A percentile compares a stretch with the other conserved stretches of the same genome.
Conservation (phyloP, 2,888 invertebrate species). For the Dorcus hopei region DNA sequence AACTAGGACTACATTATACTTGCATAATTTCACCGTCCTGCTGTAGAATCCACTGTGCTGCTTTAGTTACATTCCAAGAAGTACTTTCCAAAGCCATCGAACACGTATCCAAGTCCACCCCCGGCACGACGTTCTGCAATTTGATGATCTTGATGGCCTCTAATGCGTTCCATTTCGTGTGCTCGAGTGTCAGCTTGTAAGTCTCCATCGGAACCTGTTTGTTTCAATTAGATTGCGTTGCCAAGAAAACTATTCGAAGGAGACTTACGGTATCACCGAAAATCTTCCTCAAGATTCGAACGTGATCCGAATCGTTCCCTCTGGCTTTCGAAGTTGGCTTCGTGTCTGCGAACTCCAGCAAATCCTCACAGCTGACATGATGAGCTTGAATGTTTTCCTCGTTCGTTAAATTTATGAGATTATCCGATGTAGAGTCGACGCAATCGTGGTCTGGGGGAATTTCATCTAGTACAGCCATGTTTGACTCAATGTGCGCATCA, state of each 20-base stretch:
- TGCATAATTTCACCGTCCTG: constrained; percentile 34
- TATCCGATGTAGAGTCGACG: constrained; percentile 35
- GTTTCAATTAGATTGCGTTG: too few relatives aligned
- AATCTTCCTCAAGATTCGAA: constrained; percentile 87
- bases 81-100: constrained; percentile 57
- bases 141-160: constrained; percentile 80
- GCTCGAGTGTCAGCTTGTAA: constrained; percentile 64
- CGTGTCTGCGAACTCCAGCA: constrained; percentile 82
- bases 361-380: constrained; percentile 87
- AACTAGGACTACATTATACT: constrained; percentile 9
- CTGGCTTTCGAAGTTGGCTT: constrained; percentile 79
- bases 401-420: neutral
- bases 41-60: constrained; percentile 60
- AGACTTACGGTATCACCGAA: constrained; percentile 66
- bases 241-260: too few relatives aligned
- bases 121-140: constrained; percentile 54
- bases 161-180: constrained; percentile 85
- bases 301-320: constrained; percentile 87
- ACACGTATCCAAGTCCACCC: constrained; percentile 46
- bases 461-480: constrained; percentile 59
- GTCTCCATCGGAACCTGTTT: constrained; percentile 52
- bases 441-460: constrained; percentile 43
- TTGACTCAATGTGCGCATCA: constrained; percentile 57
- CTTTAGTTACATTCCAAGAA: constrained; percentile 66
- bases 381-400: constrained; percentile 52